Conservation (phyloP, 2,113 vertebrate genomes). For the Sceloporus tristichus region DNA sequence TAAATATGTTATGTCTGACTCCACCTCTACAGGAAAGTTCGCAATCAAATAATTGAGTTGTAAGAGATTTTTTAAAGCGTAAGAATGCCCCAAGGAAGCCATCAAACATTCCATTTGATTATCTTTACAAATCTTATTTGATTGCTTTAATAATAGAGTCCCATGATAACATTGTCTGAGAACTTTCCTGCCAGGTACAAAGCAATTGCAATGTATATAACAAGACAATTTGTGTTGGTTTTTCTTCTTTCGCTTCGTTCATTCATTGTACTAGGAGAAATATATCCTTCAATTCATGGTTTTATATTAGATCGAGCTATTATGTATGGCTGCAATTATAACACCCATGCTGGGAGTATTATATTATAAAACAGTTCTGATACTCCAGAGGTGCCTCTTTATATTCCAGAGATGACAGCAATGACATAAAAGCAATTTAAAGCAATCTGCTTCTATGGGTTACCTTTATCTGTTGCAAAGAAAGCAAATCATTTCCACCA, state of each 20-base stretch:
- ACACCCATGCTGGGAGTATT: conserved; percentile 46
- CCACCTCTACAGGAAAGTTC: background rate
- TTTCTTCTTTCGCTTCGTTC: background rate
- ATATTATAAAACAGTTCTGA: conserved; percentile 46
- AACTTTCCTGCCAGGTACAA: conserved; percentile 49
- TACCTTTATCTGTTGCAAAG: conserved; percentile 1
- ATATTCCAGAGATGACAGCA: conserved; percentile 37
- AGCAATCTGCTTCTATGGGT: conserved; percentile 15
- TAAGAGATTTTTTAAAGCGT: conserved; percentile 56
- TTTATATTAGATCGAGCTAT: conserved; percentile 33
- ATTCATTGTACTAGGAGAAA: conserved; percentile 26
- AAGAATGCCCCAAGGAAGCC: conserved; percentile 49
- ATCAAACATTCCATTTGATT: conserved; percentile 69
- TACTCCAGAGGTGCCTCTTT: conserved; percentile 37
- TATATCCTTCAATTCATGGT: conserved; percentile 46
- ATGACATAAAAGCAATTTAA: conserved; percentile 24
- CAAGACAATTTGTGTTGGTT: conserved; percentile 22
- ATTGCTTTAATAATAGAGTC: conserved; percentile 69
- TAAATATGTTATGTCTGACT: conserved; percentile 18
- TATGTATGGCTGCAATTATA: conserved; percentile 48
- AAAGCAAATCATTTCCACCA: background rate
- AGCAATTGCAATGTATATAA: conserved; percentile 55
- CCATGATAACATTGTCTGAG: conserved; percentile 58
- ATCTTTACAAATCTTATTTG: conserved; percentile 67
- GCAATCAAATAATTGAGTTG: conserved; percentile 53